These are phyloP conservation scores for Ceratosolen solmsi DNA, from an alignment of 1,140 invertebrate genomes.

Conservation along the genomic window DNA sequence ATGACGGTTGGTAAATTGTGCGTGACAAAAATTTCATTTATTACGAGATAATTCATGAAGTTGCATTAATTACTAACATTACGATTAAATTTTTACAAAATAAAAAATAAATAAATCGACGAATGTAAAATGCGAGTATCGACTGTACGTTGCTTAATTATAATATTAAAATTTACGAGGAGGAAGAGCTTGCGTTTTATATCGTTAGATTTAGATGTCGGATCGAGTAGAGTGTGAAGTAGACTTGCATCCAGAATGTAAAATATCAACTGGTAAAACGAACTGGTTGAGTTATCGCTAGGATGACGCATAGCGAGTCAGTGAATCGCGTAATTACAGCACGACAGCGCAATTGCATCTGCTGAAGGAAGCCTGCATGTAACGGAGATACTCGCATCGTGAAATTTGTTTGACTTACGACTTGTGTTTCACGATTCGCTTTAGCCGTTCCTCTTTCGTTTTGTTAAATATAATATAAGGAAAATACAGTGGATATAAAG, in stretches of 20 bases:
- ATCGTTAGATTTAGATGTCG: neutral
- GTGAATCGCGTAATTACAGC: slow-evolving; percentile 21
- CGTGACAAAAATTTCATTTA: too few relatives aligned
- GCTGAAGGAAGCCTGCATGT: neutral
- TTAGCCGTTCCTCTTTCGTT: too few relatives aligned
- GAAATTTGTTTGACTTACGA: neutral
- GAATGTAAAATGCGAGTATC: too few relatives aligned
- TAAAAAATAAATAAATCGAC: too few relatives aligned
- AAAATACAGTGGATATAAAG: too few relatives aligned
- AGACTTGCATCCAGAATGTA: neutral
- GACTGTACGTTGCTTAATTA: neutral
- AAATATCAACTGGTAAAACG: slow-evolving; percentile 1
- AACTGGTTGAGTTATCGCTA: slow-evolving; percentile 1
- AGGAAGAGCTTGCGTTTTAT: neutral
- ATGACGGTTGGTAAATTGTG: too few relatives aligned
- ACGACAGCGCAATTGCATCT: neutral
- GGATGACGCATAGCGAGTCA: slow-evolving; percentile 20
- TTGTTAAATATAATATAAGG: too few relatives aligned
- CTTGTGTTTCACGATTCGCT: too few relatives aligned
- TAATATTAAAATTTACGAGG: neutral
- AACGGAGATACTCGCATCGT: neutral
- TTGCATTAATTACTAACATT: too few relatives aligned
- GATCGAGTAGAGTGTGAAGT: neutral
- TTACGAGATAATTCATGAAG: too few relatives aligned
- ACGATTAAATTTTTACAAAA: too few relatives aligned